A percentile compares a stretch with the other conserved stretches of the same genome.
Conservation (phyloP, 2,888 invertebrate species). For the Dyspetes luteomarginatus region DNA sequence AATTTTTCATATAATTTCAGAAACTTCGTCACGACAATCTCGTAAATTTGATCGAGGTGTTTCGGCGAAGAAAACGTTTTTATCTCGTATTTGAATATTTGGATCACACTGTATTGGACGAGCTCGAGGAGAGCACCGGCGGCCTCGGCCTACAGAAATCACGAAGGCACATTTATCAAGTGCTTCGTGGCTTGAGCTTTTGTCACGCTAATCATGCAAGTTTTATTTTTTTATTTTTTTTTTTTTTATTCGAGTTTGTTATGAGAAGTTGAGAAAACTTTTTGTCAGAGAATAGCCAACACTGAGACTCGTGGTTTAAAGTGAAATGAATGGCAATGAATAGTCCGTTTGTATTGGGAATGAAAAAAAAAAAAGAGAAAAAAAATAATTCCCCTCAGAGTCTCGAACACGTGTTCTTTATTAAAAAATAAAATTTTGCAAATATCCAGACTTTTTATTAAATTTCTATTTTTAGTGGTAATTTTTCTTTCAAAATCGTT, state of each 20-base stretch:
- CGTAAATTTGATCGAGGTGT: constrained; percentile 95
- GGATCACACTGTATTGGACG: constrained; percentile 93
- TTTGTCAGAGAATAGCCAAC: neutral
- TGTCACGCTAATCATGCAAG: constrained; percentile 93
- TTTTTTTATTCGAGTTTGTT: neutral
- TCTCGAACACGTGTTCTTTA: constrained; percentile 40
- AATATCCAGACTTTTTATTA: neutral
- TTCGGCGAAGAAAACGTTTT: constrained; percentile 92
- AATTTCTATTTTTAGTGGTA: too few relatives aligned
- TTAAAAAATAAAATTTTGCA: constrained; percentile 2
- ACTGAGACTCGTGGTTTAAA: constrained; percentile 1
- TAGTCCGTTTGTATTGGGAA: constrained; percentile 49
- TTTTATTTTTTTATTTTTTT: constrained; percentile 41
- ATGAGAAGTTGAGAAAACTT: neutral
- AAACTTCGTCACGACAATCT: constrained; percentile 94
- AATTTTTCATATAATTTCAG: constrained; percentile 84
- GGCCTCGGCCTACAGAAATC: constrained; percentile 90
- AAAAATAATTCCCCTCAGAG: neutral
- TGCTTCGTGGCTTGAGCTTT: constrained; percentile 91
- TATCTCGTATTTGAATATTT: constrained; percentile 95
- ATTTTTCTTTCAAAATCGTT: too few relatives aligned
- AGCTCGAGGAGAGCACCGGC: constrained; percentile 89
- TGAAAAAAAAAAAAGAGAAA: neutral
- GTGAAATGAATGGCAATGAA: constrained; percentile 55
- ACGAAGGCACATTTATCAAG: constrained; percentile 91